Conservation (phyloP, 2,888 invertebrate species). For the Parnassius orleans region DNA sequence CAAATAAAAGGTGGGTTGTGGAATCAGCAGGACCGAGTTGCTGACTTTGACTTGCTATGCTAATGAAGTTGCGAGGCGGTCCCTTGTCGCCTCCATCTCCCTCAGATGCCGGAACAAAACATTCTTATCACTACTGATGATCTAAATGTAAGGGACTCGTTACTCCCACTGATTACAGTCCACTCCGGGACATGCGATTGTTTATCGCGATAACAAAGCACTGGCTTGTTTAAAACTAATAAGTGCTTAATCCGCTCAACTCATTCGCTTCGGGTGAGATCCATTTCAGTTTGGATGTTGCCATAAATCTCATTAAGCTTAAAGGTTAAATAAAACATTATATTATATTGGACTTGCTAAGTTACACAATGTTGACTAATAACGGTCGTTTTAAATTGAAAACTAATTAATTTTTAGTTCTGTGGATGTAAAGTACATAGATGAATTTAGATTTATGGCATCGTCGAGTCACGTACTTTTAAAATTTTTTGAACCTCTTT, state of each 20-base stretch:
- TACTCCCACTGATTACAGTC: constrained; percentile 54
- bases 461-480: too few relatives aligned
- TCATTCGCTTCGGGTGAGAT: constrained; percentile 29
- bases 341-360: constrained; percentile 31
- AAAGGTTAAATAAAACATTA: constrained; percentile 33
- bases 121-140: constrained; percentile 62
- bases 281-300: constrained; percentile 29
- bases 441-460: too few relatives aligned
- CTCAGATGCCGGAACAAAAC: constrained; percentile 41
- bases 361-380: constrained; percentile 24
- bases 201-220: constrained; percentile 49
- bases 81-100: constrained; percentile 35
- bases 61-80: constrained; percentile 55
- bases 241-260: constrained; percentile 36
- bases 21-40: constrained; percentile 58
- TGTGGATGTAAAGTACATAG: constrained; percentile 12
- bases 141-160: constrained; percentile 61
- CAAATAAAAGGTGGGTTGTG: constrained; percentile 71
- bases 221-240: constrained; percentile 41
- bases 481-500: too few relatives aligned
- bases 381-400: constrained; percentile 19
- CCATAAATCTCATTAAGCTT: constrained; percentile 28
- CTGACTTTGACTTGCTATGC: constrained; percentile 58
- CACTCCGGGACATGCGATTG: constrained; percentile 64
- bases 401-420: constrained; percentile 21